phyloP scores from a whole-genome alignment of 2,797 vertebrate genomes.

The Gallinago solitaria region DNA sequence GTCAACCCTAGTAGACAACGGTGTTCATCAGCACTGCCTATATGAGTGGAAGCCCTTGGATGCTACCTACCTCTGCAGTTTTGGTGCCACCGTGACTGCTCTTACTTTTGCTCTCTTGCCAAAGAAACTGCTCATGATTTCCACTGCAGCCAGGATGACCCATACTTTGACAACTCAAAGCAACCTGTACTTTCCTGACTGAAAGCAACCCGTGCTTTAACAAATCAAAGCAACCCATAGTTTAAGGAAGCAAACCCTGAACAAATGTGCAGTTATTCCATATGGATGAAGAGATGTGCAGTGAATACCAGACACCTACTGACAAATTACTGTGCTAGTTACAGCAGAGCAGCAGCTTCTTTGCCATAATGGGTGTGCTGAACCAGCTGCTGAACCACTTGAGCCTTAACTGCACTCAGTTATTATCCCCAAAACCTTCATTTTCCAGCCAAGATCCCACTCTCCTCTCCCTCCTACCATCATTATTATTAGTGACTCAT shows the following conservation, averaged over 20 bases:
- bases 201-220: neutral
- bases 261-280: neutral
- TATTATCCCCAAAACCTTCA: neutral
- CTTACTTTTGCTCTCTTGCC: neutral
- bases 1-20: fast-evolving
- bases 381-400: neutral
- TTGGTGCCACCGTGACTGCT: neutral
- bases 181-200: neutral
- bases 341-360: neutral
- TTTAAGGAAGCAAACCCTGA: neutral
- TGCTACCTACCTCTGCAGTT: neutral
- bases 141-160: neutral
- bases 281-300: neutral
- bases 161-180: neutral
- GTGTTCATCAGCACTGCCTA: neutral
- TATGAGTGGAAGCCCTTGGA: neutral
- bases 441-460: neutral
- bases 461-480: neutral
- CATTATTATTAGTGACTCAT: neutral
- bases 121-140: neutral
- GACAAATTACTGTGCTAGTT: neutral
- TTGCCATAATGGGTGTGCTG: neutral
- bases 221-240: neutral
- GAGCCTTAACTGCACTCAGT: neutral
- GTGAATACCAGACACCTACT: neutral